These are phyloP conservation scores for Samia ricini DNA, from an alignment of 1,140 invertebrate genomes.

Conservation along the genomic window DNA sequence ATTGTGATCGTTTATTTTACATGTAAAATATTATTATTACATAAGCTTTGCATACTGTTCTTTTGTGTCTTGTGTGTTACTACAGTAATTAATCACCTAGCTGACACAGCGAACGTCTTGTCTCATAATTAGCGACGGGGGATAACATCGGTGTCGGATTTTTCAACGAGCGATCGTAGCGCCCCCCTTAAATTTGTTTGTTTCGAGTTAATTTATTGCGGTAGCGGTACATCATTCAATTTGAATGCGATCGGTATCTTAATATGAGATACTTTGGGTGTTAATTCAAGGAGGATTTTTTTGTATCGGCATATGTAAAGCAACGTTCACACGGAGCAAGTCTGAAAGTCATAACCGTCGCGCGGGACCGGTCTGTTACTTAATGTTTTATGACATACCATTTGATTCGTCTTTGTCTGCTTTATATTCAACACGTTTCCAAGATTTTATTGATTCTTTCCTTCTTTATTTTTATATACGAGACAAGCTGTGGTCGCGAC, in stretches of 20 bases:
- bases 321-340: too few relatives aligned
- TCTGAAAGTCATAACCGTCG: too few relatives aligned
- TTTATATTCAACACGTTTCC: too few relatives aligned
- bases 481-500: too few relatives aligned
- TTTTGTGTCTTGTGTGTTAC: not conserved
- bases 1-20: not conserved
- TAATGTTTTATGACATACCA: too few relatives aligned
- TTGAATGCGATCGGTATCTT: not conserved
- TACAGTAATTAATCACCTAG: slow-evolving; percentile 3
- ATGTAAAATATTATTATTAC: not conserved
- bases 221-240: not conserved
- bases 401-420: too few relatives aligned
- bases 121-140: slow-evolving; percentile 8
- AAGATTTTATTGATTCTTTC: too few relatives aligned
- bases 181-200: slow-evolving; percentile 7
- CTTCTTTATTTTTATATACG: too few relatives aligned
- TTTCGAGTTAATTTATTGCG: slow-evolving; percentile 13
- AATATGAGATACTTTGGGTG: too few relatives aligned
- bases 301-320: too few relatives aligned
- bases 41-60: not conserved
- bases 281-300: too few relatives aligned
- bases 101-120: not conserved
- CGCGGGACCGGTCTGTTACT: too few relatives aligned
- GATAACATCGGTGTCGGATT: slow-evolving; percentile 4
- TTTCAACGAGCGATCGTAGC: slow-evolving; percentile 2